These are phyloP conservation scores for Opisthocomus hoazin DNA, from an alignment of 2,113 vertebrate species.

Conservation along the genomic window DNA sequence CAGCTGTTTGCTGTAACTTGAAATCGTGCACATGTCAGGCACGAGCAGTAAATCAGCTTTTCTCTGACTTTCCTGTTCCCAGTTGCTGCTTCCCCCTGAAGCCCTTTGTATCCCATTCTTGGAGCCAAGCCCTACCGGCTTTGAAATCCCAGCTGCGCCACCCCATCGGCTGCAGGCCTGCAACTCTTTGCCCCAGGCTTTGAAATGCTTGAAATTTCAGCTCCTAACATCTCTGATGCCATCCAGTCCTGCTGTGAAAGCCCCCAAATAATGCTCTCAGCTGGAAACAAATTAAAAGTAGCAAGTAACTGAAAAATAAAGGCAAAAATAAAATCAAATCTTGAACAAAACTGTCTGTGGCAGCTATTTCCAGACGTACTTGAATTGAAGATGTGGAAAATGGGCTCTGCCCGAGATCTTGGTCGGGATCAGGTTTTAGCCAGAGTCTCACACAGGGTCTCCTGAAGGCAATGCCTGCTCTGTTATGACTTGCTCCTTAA, in stretches of 20 bases:
- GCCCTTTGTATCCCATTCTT: not conserved
- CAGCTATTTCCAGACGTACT: not conserved
- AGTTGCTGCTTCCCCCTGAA: not conserved
- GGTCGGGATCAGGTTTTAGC: not conserved
- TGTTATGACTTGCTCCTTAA: not conserved
- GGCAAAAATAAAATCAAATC: not conserved
- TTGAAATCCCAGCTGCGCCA: conserved; percentile 14
- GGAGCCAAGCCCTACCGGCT: not conserved
- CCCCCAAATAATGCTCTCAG: not conserved
- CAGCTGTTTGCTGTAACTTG: conserved; percentile 49
- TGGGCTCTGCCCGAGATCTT: not conserved
- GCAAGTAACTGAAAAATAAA: not conserved
- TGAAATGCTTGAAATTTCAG: not conserved
- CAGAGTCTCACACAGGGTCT: not conserved
- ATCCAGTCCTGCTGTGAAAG: not conserved
- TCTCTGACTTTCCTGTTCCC: conserved; percentile 21
- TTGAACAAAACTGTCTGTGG: not conserved
- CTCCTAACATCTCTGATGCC: not conserved
- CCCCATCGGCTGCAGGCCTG: not conserved
- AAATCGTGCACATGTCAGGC: not conserved
- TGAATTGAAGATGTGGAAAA: not conserved
- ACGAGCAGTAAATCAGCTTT: conserved; percentile 35
- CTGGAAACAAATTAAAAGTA: not conserved
- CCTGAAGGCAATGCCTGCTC: not conserved
- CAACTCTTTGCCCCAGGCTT: not conserved